Evolutionary conservation across 2,113 vertebrate genomes (phyloP).

Genomic region (Podocnemis expansa): DNA sequence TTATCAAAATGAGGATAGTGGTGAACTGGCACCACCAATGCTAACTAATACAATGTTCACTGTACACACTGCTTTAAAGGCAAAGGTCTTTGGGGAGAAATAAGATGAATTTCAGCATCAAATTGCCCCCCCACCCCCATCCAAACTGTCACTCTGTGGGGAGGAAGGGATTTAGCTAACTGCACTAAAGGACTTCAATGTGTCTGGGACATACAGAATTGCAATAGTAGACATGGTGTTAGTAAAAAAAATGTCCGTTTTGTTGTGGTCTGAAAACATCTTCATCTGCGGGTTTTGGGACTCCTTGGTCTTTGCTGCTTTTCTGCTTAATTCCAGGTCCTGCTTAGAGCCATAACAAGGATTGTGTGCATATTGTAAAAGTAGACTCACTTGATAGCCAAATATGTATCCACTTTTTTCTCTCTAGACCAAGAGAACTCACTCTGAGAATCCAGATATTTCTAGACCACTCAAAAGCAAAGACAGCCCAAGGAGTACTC

Average conservation of each 20-base stretch:
- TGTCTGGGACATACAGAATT: not conserved
- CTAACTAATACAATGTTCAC: too few relatives aligned
- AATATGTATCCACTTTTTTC: not conserved
- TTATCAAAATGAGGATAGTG: too few relatives aligned
- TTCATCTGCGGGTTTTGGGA: rapidly evolving
- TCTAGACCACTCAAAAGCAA: too few relatives aligned
- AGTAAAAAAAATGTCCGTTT: not conserved
- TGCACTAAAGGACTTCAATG: not conserved
- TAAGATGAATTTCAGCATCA: too few relatives aligned
- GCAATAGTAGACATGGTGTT: not conserved
- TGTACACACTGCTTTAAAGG: too few relatives aligned
- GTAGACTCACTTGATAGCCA: not conserved
- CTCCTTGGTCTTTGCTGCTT: not conserved
- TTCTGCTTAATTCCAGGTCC: not conserved
- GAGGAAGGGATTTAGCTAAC: not conserved
- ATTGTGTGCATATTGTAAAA: not conserved
- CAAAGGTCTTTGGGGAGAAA: too few relatives aligned
- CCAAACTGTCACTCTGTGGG: not conserved
- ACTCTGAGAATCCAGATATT: too few relatives aligned
- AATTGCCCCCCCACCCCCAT: too few relatives aligned
- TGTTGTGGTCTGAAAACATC: rapidly evolving
- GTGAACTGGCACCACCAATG: too few relatives aligned
- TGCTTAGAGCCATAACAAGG: not conserved
- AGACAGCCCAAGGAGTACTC: too few relatives aligned
- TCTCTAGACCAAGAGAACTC: too few relatives aligned